Conservation (phyloP, 2,888 invertebrate species). For the Seira musarum region DNA sequence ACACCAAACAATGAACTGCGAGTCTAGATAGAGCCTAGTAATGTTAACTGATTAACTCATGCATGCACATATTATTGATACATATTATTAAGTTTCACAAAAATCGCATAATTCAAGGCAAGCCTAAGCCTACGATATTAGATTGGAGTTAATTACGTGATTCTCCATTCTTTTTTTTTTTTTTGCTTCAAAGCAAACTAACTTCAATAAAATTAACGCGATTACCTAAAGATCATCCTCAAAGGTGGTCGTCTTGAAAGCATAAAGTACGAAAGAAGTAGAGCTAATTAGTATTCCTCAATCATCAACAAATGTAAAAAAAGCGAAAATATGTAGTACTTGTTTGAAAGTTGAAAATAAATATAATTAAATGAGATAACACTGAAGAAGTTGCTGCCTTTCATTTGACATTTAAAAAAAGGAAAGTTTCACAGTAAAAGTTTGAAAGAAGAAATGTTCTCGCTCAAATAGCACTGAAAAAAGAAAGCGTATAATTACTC, state of each 20-base stretch:
- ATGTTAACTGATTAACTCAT: neutral
- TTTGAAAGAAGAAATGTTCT: too few species aligned
- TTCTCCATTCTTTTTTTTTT: neutral
- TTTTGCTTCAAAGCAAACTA: neutral
- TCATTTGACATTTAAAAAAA: too few species aligned
- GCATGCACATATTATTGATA: neutral
- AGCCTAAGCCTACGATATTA: neutral
- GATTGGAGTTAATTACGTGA: neutral
- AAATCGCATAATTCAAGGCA: neutral
- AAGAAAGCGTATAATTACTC: too few species aligned
- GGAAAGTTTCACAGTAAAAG: too few species aligned
- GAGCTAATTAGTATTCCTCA: constrained; percentile 49
- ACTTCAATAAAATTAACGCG: constrained; percentile 33
- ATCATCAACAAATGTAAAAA: neutral
- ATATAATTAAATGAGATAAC: too few species aligned
- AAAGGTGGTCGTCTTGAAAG: constrained; percentile 66
- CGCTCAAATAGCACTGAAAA: too few species aligned
- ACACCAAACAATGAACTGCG: too few species aligned
- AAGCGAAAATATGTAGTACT: neutral
- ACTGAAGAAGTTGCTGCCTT: too few species aligned
- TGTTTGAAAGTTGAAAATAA: too few species aligned
- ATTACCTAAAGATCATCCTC: constrained; percentile 67
- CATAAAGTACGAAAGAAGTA: constrained; percentile 58
- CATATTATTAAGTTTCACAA: neutral
- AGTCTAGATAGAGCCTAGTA: too few species aligned